Conservation (phyloP, 2,113 vertebrate species). For the Alligator sinensis region DNA sequence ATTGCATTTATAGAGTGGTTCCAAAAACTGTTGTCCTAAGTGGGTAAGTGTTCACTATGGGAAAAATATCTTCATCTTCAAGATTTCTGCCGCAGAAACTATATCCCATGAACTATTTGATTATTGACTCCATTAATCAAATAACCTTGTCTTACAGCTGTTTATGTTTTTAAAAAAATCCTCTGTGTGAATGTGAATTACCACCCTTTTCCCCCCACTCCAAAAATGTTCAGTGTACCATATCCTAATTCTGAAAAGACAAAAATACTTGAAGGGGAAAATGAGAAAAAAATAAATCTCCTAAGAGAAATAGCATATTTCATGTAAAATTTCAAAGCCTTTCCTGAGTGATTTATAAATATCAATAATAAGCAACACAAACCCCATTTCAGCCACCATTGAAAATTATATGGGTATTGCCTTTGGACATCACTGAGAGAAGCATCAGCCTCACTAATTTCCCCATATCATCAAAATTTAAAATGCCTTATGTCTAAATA, state of each 20-base stretch:
- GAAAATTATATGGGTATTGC: neutral
- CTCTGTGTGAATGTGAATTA: neutral
- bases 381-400: neutral
- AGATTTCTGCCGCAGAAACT: neutral
- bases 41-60: neutral
- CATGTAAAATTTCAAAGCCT: neutral
- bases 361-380: neutral
- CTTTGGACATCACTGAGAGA: neutral
- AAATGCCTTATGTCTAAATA: neutral
- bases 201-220: neutral
- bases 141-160: neutral
- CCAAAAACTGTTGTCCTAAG: neutral
- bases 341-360: neutral
- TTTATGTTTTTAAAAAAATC: neutral
- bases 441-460: neutral
- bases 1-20: neutral
- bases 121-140: neutral
- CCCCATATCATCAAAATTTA: neutral
- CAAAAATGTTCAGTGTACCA: neutral
- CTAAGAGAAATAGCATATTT: neutral
- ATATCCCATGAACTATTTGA: neutral
- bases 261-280: neutral
- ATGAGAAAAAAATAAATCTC: neutral
- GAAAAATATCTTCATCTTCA: neutral
- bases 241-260: neutral